Percentiles rank a stretch among this genome's conserved stretches.
Evolutionary conservation across 2,113 vertebrate species (phyloP).

Genomic region (Cavia porcellus): DNA sequence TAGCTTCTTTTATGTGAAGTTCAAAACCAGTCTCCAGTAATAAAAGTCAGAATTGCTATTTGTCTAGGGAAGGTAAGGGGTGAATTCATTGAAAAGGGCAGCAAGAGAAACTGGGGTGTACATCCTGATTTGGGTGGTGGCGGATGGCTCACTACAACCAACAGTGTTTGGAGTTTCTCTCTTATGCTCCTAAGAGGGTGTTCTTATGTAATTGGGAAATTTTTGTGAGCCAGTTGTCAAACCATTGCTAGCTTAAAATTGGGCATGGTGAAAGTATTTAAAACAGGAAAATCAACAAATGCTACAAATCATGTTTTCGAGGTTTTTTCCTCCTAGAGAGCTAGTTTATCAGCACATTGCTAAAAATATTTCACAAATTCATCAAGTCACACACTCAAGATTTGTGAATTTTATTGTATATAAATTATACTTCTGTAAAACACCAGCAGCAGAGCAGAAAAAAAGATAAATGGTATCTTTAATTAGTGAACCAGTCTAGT

Average conservation of each 20-base stretch:
- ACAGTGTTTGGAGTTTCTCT: not conserved
- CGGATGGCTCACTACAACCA: not conserved
- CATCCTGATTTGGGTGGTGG: not conserved
- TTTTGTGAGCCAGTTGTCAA: slow-evolving; percentile 26
- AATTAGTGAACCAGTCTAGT: not conserved
- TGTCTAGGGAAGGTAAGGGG: not conserved
- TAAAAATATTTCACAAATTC: slow-evolving; percentile 1
- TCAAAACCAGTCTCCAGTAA: not conserved
- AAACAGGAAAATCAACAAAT: not conserved
- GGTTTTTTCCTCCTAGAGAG: not conserved
- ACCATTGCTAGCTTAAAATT: not conserved
- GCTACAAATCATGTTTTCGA: not conserved
- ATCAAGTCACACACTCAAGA: not conserved
- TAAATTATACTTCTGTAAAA: not conserved
- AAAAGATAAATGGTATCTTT: not conserved
- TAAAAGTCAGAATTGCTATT: not conserved
- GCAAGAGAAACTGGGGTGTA: not conserved
- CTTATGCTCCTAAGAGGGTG: not conserved
- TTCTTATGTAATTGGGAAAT: slow-evolving; percentile 6
- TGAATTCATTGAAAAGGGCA: not conserved
- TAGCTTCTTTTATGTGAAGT: not conserved
- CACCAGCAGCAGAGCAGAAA: not conserved
- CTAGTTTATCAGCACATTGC: not conserved
- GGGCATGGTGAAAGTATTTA: not conserved
- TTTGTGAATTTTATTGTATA: not conserved